phyloP scores from a whole-genome alignment of 2,113 vertebrate species.

The Tetrax tetrax region DNA sequence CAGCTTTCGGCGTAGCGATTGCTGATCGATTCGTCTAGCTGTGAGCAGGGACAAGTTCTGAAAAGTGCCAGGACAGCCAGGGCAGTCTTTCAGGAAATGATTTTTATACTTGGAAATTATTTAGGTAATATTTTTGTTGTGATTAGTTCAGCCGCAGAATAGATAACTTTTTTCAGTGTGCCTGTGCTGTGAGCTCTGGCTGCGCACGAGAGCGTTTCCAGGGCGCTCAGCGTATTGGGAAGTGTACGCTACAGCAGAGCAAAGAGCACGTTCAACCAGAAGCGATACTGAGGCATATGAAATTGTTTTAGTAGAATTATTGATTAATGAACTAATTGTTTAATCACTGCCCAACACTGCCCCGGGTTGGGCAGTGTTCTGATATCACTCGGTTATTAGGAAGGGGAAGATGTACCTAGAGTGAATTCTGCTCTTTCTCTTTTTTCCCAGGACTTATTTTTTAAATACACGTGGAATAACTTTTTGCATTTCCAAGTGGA shows the following conservation, averaged over 20 bases:
- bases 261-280: accelerated
- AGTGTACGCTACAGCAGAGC: accelerated
- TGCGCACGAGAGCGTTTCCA: neutral
- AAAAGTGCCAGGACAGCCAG: accelerated
- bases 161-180: neutral
- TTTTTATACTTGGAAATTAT: neutral
- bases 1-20: neutral
- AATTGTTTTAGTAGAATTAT: neutral
- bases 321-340: neutral
- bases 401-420: accelerated
- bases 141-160: neutral
- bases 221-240: neutral
- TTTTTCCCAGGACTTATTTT: constrained; percentile 90
- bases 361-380: neutral
- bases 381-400: accelerated
- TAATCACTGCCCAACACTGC: no score
- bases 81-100: neutral
- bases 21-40: accelerated
- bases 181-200: neutral
- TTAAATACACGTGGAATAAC: constrained; percentile 98
- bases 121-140: neutral
- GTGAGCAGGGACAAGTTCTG: neutral
- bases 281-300: accelerated
- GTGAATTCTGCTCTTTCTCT: neutral
- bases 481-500: constrained; percentile 99